Percentiles rank a stretch among this genome's conserved stretches.
phyloP scores from a whole-genome alignment of 2,113 vertebrate genomes.

The Elgaria multicarinata region DNA sequence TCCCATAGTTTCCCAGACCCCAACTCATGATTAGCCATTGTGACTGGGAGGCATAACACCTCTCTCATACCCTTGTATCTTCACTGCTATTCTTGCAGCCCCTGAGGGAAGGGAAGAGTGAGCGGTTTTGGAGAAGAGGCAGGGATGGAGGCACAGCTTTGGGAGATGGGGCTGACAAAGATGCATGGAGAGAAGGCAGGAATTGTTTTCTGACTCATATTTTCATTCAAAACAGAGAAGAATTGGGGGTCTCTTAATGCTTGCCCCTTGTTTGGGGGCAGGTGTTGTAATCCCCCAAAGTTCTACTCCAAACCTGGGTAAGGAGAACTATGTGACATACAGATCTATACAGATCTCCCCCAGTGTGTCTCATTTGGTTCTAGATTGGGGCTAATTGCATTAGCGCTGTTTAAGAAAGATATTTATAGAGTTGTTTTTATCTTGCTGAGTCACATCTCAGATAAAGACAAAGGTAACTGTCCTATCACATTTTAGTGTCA shows the following conservation, averaged over 20 bases:
- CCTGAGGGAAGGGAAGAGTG: too few relatives aligned
- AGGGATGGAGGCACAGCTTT: too few relatives aligned
- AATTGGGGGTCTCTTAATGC: not conserved
- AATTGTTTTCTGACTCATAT: not conserved
- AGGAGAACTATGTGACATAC: too few relatives aligned
- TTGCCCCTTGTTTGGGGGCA: not conserved
- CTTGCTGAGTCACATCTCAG: not conserved
- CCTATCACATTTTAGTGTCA: not conserved
- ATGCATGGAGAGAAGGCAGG: not conserved
- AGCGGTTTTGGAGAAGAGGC: too few relatives aligned
- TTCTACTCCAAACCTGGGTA: not conserved
- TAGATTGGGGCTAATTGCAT: not conserved
- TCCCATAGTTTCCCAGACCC: too few relatives aligned
- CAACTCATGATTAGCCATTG: too few relatives aligned
- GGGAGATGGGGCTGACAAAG: too few relatives aligned
- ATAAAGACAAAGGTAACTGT: not conserved
- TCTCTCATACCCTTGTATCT: too few relatives aligned
- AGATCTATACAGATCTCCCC: not conserved
- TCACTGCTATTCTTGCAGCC: too few relatives aligned
- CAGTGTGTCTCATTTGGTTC: not conserved
- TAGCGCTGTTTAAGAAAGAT: too few relatives aligned
- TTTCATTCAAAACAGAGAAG: not conserved
- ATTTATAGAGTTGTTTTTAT: not conserved
- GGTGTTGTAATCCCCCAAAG: not conserved
- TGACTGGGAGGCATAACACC: too few relatives aligned